Percentiles rank a stretch among this genome's conserved stretches.
Conservation (phyloP, 2,113 vertebrate genomes). For the Gobiocypris rarus region DNA sequence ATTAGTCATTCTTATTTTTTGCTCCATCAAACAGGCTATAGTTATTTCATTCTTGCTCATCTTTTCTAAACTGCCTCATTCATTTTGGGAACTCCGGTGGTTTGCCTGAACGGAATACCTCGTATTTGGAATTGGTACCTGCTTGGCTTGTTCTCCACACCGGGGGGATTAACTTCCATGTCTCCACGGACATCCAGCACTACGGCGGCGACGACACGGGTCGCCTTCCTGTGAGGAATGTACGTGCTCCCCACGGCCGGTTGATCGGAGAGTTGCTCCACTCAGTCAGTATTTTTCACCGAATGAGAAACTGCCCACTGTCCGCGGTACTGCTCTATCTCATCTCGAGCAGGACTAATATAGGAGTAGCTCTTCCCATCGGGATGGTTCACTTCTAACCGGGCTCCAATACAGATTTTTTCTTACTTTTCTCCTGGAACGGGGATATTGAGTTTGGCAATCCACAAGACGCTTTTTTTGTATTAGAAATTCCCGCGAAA, state of each 20-base stretch:
- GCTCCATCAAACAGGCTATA: constrained; percentile 58
- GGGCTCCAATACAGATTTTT: constrained; percentile 20
- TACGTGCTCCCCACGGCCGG: constrained; percentile 62
- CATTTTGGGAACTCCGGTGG: constrained; percentile 51
- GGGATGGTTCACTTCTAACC: constrained; percentile 57
- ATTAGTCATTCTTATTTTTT: constrained; percentile 63
- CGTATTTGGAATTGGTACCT: constrained; percentile 65
- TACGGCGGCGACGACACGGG: constrained; percentile 50
- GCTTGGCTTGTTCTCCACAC: constrained; percentile 57
- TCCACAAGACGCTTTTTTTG: constrained; percentile 31
- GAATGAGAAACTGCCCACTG: constrained; percentile 65
- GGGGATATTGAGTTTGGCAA: constrained; percentile 58
- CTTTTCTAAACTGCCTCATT: constrained; percentile 31
- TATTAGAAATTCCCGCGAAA: constrained; percentile 33
- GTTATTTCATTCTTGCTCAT: constrained; percentile 54
- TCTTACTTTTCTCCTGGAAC: constrained; percentile 41
- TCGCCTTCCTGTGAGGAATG: constrained; percentile 68
- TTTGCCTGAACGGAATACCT: constrained; percentile 61
- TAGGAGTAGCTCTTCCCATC: constrained; percentile 56
- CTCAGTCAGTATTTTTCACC: constrained; percentile 52
- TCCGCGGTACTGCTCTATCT: constrained; percentile 33
- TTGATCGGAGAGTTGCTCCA: constrained; percentile 59
- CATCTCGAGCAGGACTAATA: constrained; percentile 51
- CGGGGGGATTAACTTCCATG: constrained; percentile 69
- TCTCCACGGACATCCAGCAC: constrained; percentile 57